A percentile compares a stretch with the other conserved stretches of the same genome.
These are phyloP conservation scores for Sebastolobus altivelis DNA, from an alignment of 2,797 vertebrate species.

Conservation along the genomic window DNA sequence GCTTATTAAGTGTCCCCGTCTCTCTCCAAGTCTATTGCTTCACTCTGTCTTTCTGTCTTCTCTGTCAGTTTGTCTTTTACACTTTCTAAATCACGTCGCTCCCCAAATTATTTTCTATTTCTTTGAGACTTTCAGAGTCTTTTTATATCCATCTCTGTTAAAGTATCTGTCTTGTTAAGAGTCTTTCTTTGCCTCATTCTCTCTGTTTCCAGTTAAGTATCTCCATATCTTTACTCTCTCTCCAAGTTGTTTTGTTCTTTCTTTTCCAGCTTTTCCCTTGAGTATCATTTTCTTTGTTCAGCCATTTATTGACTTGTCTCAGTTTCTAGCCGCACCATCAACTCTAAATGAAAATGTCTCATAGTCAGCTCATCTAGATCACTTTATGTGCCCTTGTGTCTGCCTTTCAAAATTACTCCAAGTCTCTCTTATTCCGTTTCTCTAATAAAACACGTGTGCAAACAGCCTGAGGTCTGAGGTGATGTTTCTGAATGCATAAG, in stretches of 20 bases:
- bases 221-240: slow-evolving; percentile 3
- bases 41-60: slow-evolving; percentile 6
- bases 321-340: slow-evolving; percentile 10
- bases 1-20: slow-evolving; percentile 34
- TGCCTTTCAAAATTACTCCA: background rate
- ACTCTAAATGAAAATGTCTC: background rate
- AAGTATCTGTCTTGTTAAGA: background rate
- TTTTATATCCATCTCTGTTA: slow-evolving; percentile 4
- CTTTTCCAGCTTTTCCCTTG: background rate
- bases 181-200: background rate
- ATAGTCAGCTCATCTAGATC: background rate
- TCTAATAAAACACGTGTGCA: background rate
- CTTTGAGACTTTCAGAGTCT: background rate
- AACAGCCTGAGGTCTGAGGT: background rate
- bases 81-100: slow-evolving; percentile 21
- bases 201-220: slow-evolving; percentile 29
- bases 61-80: slow-evolving; percentile 21
- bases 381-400: background rate
- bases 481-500: background rate
- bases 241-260: slow-evolving; percentile 9
- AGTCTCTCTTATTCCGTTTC: background rate
- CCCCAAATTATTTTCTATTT: slow-evolving; percentile 16
- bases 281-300: slow-evolving; percentile 12
- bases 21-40: slow-evolving; percentile 30
- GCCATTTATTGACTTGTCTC: slow-evolving; percentile 1